A percentile compares a stretch with the other conserved stretches of the same genome.
These are phyloP conservation scores for Ascidia mentula DNA, from an alignment of 23 tunicate species.

Conservation along the genomic window DNA sequence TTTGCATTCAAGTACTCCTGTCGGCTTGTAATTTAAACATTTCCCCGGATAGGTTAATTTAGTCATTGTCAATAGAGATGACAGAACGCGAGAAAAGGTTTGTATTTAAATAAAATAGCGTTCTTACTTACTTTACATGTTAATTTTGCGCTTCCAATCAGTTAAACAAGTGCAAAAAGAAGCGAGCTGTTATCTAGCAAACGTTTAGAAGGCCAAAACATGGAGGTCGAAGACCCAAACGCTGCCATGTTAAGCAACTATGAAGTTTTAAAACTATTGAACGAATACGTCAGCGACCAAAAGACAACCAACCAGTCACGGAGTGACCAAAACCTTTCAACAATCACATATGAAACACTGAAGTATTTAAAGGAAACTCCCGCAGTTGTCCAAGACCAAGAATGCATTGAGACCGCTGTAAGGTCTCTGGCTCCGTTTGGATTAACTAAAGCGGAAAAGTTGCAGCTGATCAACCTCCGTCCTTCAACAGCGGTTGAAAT, in stretches of 20 bases:
- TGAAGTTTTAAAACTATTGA: constrained; percentile 52
- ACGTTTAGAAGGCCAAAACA: too few species aligned
- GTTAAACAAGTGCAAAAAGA: too few species aligned
- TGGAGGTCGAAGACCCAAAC: constrained; percentile 45
- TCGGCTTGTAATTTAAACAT: too few species aligned
- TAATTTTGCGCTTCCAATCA: too few species aligned
- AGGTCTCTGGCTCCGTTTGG: constrained; percentile 37
- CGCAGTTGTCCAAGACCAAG: constrained; percentile 48
- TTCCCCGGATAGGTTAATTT: too few species aligned
- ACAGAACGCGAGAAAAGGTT: too few species aligned
- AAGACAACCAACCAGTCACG: constrained; percentile 51
- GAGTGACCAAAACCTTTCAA: constrained; percentile 69
- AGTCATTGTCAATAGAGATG: too few species aligned
- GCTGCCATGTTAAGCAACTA: constrained; percentile 59
- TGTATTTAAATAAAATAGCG: too few species aligned
- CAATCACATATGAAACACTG: constrained; percentile 78
- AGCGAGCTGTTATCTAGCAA: too few species aligned
- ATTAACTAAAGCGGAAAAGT: constrained; percentile 81
- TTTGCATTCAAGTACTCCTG: too few species aligned
- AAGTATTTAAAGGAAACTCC: constrained; percentile 74
- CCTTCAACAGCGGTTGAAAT: constrained; percentile 83
- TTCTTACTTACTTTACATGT: too few species aligned
- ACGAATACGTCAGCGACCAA: constrained; percentile 52
- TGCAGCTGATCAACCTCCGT: constrained; percentile 74
- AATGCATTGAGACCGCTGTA: constrained; percentile 34